Percentiles rank a stretch among this genome's conserved stretches.
phyloP scores from a whole-genome alignment of 2,888 invertebrate species.

The Himalopsyche japonica region DNA sequence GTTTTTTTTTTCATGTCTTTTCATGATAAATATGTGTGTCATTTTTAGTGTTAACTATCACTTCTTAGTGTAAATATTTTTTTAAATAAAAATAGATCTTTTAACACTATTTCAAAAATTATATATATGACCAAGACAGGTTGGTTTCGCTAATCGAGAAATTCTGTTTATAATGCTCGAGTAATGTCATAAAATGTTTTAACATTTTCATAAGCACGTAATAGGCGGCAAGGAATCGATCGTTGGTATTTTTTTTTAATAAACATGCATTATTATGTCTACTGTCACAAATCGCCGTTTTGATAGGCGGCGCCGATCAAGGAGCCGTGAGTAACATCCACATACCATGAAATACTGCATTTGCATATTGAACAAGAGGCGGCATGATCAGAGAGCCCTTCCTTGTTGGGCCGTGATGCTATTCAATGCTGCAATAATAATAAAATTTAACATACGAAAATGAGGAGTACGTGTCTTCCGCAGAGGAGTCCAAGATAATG shows the following conservation, averaged over 20 bases:
- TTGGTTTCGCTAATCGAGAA: too few species aligned
- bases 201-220: background rate
- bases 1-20: too few species aligned
- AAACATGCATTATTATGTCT: background rate
- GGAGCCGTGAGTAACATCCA: background rate
- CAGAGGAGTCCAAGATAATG: background rate
- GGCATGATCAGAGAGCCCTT: background rate
- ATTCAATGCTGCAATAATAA: background rate
- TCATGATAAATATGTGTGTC: too few species aligned
- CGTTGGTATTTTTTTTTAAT: background rate
- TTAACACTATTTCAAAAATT: too few species aligned
- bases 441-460: background rate
- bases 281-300: background rate
- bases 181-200: too few species aligned
- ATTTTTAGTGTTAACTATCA: too few species aligned
- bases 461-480: background rate
- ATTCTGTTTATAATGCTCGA: too few species aligned
- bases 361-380: background rate
- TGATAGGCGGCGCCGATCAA: background rate
- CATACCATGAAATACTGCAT: background rate
- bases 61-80: too few species aligned
- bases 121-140: too few species aligned
- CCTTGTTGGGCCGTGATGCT: background rate
- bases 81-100: too few species aligned
- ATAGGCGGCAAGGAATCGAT: background rate